Evolutionary conservation across 2,113 vertebrate genomes (phyloP), one percentile per base, ranked within the genome.

Genomic region (Syngnathus scovelli): DNA sequence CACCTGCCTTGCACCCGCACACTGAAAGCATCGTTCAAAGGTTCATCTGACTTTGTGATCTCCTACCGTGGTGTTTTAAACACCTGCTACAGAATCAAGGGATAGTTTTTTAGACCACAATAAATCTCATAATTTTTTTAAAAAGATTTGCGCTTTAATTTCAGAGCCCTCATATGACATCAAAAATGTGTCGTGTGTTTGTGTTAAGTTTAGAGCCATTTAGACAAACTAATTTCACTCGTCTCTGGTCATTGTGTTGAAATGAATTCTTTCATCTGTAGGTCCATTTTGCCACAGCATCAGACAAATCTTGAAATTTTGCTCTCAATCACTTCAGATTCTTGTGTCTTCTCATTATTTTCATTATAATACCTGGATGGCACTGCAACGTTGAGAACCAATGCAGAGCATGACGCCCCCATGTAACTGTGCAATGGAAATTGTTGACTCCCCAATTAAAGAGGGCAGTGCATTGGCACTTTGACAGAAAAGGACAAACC

Each of bases 311-410:
- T 65, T 78, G 78, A 92, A 94, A 95, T 93, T 81, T 83, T 73
- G 92, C 87, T 96, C 92, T 90, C 96, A 93, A 94, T 94, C 78
- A 92, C 91, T 67, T 92, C 94, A 83, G 93, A 89, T 82, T 91
- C 93, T 94, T 88, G 94, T 92, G 90, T 56, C 91, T 44, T 87
- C 93, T 93, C 85, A 92, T 60, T 39, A 64, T 49, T 51, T 43
- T 38, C 90, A 85, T 94, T 95, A 87, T 94, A 93, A 69, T 95
- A 94, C 78, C 93, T 94, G 76, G 93, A 83, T 60, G 48, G 65
- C 67, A 59, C 76, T 67, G 77, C 84, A 46, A 46, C 12, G 44
- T 46, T 5, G 15, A 13, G 13, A 15, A 46, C 13, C 44, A 78
- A 73, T 82, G 77, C 83, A 86, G 78, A 55, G 49, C 71, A 59